Evolutionary conservation across 1,140 invertebrate genomes (phyloP), one percentile per base, ranked within the genome.

Genomic region (Cydia splendana): DNA sequence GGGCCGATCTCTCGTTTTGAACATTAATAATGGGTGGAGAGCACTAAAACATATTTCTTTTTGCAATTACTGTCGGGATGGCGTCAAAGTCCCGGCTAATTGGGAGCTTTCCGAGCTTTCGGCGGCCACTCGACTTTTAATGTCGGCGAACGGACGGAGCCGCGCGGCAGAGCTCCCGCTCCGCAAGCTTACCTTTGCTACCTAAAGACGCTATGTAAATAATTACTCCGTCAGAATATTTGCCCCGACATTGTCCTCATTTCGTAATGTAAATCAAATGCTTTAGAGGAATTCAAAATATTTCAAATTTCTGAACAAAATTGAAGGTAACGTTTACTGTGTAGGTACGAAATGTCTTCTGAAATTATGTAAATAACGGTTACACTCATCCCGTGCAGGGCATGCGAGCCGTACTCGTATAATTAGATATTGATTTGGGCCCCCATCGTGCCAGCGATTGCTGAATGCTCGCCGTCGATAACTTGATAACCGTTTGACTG

Each of bases 101-200:
- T 92, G 88, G 87, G 85, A 87, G 89, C 89, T 90, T 92, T 91
- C 84, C 86, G 85, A 87, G 89, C 89, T 90, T 92, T 91, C 85
- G 87, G 81, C 79, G 84, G 80, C 80, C 85, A 87, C 87, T 89
- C 82, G 83, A 88, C 84, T 88, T 90, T 90, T 88, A 90, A 90
- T 88, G 85, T 85, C 79, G 48, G 73, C 73, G 79, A 78, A 80
- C 79, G 82, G 79, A 80, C 75, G 79, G 79, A 80, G 80, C 79
- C 78, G 83, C 79, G 78, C 75, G 77, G 73, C 28, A 18, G 74
- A 57, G 74, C 53, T 30, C 9, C 73, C 74, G 82, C 80, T 78
- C 74, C 78, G 78, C 76, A 76, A 75, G 76, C 77, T 79, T 81
- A 76, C 79, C 78, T 81, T 80, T 79, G 76, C 73, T 53, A 85